Conservation (phyloP, 2,797 vertebrate genomes). For the Danionella dracula region DNA sequence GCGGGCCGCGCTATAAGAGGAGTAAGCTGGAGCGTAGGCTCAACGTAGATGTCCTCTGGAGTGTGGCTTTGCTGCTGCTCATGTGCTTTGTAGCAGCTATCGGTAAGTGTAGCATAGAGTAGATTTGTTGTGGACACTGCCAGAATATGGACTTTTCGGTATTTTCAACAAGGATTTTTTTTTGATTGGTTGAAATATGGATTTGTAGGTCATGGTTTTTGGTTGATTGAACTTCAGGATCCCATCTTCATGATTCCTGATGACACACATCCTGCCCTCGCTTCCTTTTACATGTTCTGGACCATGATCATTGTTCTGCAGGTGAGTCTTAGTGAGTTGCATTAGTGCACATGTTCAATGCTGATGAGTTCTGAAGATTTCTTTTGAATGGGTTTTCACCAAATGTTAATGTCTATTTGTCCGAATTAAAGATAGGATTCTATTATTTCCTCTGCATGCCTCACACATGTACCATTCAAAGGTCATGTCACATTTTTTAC, state of each 20-base stretch:
- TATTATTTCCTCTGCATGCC: too few species aligned
- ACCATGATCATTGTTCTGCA: conserved; percentile 96
- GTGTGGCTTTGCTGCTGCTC: conserved; percentile 79
- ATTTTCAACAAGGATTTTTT: background rate
- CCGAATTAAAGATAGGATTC: too few species aligned
- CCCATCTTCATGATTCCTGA: conserved; percentile 70
- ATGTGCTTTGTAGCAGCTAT: conserved; percentile 84
- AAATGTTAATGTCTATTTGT: too few species aligned
- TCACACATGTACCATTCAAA: too few species aligned
- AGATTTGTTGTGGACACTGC: background rate
- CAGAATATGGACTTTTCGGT: too few species aligned
- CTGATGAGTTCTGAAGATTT: too few species aligned
- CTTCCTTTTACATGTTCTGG: conserved; percentile 92
- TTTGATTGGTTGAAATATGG: background rate
- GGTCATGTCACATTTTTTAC: too few species aligned
- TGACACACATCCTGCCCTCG: conserved; percentile 64
- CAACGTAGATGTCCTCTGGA: conserved; percentile 87
- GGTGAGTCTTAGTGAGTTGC: conserved; percentile 62
- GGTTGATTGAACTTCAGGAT: conserved; percentile 70
- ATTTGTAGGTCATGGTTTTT: conserved; percentile 81
- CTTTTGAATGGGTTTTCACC: too few species aligned
- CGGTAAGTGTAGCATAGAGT: conserved; percentile 65
- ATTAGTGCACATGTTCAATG: background rate
- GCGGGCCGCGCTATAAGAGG: conserved; percentile 82
- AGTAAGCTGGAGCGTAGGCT: conserved; percentile 85